phyloP scores from a whole-genome alignment of 2,113 vertebrate genomes.

The Hippocampus barbouri region DNA sequence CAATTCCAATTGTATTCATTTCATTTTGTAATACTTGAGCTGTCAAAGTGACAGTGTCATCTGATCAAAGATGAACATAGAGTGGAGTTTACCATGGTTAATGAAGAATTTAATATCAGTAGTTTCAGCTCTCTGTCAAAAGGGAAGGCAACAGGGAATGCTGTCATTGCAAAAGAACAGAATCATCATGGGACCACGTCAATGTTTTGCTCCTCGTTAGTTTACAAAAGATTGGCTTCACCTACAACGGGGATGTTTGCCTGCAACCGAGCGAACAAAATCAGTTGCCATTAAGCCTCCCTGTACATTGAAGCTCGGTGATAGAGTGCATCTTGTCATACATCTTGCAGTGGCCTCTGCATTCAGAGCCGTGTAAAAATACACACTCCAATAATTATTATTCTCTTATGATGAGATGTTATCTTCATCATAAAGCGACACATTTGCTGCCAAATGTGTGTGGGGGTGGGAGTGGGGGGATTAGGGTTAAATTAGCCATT shows the following conservation, averaged over 20 bases:
- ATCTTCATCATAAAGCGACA: too few relatives aligned
- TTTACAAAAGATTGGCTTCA: constrained; percentile 32
- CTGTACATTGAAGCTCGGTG: constrained; percentile 15
- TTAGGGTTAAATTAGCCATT: too few relatives aligned
- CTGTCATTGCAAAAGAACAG: constrained; percentile 22
- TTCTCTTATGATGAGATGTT: not conserved
- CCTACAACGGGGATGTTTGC: constrained; percentile 41
- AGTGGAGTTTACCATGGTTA: constrained; percentile 14
- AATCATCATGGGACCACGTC: constrained; percentile 19
- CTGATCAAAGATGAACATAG: constrained; percentile 16
- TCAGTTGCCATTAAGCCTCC: constrained; percentile 54
- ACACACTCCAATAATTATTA: not conserved
- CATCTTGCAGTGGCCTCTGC: too few relatives aligned
- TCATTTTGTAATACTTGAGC: constrained; percentile 13
- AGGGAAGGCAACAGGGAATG: constrained; percentile 2
- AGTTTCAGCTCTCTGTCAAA: constrained; percentile 12
- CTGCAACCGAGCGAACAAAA: constrained; percentile 46
- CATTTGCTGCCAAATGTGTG: too few relatives aligned
- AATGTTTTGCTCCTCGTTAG: constrained; percentile 41
- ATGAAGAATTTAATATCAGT: constrained; percentile 24
- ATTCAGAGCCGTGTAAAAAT: too few relatives aligned
- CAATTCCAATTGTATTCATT: constrained; percentile 10
- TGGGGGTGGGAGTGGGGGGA: too few relatives aligned
- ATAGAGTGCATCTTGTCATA: too few relatives aligned
- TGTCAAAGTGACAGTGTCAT: constrained; percentile 37